Evolutionary conservation across 2,797 vertebrate species (phyloP), one percentile per base, ranked within the genome.

Genomic region (Brachyrhaphis roseni): DNA sequence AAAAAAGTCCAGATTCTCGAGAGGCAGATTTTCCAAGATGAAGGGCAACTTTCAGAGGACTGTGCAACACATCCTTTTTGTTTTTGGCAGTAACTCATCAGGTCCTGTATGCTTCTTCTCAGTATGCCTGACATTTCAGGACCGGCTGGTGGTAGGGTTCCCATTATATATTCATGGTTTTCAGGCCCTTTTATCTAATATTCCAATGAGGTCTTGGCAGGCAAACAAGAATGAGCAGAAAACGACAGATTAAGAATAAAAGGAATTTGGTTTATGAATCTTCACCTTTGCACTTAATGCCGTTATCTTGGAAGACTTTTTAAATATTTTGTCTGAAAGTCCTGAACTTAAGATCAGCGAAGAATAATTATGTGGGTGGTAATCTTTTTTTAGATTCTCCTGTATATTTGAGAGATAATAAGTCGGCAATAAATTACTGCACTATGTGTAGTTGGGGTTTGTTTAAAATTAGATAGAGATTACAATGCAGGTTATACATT

Each of bases 1-100:
- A 82, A 78, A 78, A 82, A 80, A 43, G 41, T 82, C 66, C 75
- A 80, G 68, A 75, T 71, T 46, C 83, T 88, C 76, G 0, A 66
- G 78, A 75, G 86, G 41, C 79, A 72, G 68, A 86, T 85, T 90
- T 55, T 80, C 82, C 74, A 77, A 83, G 82, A 78, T 12, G 39
- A 82, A 88, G 82, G 78, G 85, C 34, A 15, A 47, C 62, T 75
- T 66, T 72, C 49, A 74, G 79, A 83, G 82, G 3, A 59, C 75
- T 74, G 55, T 68, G 74, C 66, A 86, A 78, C 73, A 45, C 36
- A 70, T 76, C 66, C 13, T 45, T 71, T 43, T 70, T 76, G 78
- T 84, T 83, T 79, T 26, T 72, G 45, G 31, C 43, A 66, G 31
- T 77, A 79, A 68, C 49, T 23, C 49, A 68, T 74, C 26, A 0